These are phyloP conservation scores for Shargacucullia verbasci DNA, from an alignment of 2,888 invertebrate species.

Conservation along the genomic window DNA sequence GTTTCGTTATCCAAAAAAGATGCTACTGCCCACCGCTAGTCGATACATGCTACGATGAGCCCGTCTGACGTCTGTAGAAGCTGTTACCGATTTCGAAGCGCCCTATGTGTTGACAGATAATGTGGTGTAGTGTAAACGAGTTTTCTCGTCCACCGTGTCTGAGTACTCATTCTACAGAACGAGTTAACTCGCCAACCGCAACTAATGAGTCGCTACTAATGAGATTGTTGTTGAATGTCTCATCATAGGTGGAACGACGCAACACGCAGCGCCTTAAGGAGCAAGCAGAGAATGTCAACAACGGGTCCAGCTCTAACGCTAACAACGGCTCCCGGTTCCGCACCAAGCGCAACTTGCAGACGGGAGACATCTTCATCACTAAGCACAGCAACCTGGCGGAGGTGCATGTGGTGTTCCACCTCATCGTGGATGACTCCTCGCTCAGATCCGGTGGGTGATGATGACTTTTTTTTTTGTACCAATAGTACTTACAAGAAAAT, in stretches of 20 bases:
- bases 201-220: neutral
- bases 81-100: no score
- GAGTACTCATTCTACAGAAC: no score
- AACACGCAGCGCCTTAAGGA: constrained; percentile 63
- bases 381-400: constrained; percentile 98
- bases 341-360: constrained; percentile 89
- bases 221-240: neutral
- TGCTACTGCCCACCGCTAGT: no score
- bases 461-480: no score
- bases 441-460: constrained; percentile 75
- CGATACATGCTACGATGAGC: no score
- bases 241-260: constrained; percentile 69
- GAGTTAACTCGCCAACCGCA: no score
- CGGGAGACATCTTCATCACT: constrained; percentile 96
- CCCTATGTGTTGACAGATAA: no score
- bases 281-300: constrained; percentile 54
- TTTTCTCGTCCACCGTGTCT: no score
- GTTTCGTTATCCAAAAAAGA: no score
- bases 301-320: constrained; percentile 75
- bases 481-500: no score
- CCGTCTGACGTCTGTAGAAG: no score
- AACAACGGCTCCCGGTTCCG: constrained; percentile 71
- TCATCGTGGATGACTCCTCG: constrained; percentile 95
- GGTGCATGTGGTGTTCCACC: constrained; percentile 98
- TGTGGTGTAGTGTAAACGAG: no score